These are phyloP conservation scores for zebrafish (Danio rerio) DNA, from an alignment of 2,113 vertebrate genomes.

Conservation along the genomic window GRCz12tu NC_133178.1:26957501-26958000, in stretches of 20 bases:
- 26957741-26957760: constrained; percentile 54
- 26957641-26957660: constrained; percentile 6
- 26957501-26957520: not conserved
- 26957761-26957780: constrained; percentile 63
- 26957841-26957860: constrained; percentile 46
- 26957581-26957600: not conserved
- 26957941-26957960: constrained; percentile 64
- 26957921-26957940: constrained; percentile 61
- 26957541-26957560: constrained; percentile 1
- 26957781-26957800: constrained; percentile 50
- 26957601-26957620: constrained; percentile 4
- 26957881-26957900: constrained; percentile 60
- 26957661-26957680: not conserved
- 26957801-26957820: constrained; percentile 35
- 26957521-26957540: not conserved
- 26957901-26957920: constrained; percentile 61
- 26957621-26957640: not conserved
- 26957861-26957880: constrained; percentile 62
- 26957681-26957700: constrained; percentile 26
- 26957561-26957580: not conserved
- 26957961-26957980: constrained; percentile 55
- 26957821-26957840: constrained; percentile 52
- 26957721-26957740: constrained; percentile 51
- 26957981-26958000: constrained; percentile 46
- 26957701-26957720: constrained; percentile 44